A percentile compares a stretch with the other conserved stretches of the same genome.
Conservation (phyloP, 2,797 vertebrate genomes). For the Adrianichthys oophorus region DNA sequence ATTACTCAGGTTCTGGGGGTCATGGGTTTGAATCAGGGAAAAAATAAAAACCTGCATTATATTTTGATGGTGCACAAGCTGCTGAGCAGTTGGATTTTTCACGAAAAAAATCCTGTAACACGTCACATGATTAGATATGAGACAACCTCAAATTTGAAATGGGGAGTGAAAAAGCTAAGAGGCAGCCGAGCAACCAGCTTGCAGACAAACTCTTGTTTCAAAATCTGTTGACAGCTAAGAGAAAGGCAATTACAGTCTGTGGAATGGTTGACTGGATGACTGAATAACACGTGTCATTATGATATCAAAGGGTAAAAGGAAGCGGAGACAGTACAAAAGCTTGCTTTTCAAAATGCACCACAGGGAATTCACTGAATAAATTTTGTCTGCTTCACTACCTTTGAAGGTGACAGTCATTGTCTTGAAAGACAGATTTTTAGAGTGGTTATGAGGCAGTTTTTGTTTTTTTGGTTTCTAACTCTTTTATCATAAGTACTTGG, state of each 20-base stretch:
- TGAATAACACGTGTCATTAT: conserved; percentile 22
- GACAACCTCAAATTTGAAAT: not conserved
- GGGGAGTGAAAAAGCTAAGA: conserved; percentile 1
- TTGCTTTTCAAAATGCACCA: conserved; percentile 5
- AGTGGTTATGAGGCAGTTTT: conserved; percentile 9
- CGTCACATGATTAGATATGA: not conserved
- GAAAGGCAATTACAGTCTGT: conserved; percentile 25
- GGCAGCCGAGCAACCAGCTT: not conserved
- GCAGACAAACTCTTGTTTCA: conserved; percentile 1
- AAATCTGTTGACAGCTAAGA: conserved; percentile 12
- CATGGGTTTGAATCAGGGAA: conserved; percentile 16
- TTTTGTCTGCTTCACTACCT: conserved; percentile 11
- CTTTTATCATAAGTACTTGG: conserved; percentile 15
- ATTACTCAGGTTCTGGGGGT: conserved; percentile 33
- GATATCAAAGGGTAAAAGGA: conserved; percentile 19
- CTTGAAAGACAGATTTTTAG: conserved; percentile 17
- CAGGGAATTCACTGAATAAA: conserved; percentile 15
- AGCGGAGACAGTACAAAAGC: conserved; percentile 1
- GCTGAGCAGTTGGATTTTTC: not conserved
- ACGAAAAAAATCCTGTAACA: not conserved
- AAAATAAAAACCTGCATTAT: not conserved
- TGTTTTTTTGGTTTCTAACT: conserved; percentile 22
- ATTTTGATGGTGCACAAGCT: conserved; percentile 6
- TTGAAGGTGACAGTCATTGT: conserved; percentile 44
- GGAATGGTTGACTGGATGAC: conserved; percentile 16